Conservation (phyloP, 2,797 vertebrate species). For the Harpagifer antarcticus region DNA sequence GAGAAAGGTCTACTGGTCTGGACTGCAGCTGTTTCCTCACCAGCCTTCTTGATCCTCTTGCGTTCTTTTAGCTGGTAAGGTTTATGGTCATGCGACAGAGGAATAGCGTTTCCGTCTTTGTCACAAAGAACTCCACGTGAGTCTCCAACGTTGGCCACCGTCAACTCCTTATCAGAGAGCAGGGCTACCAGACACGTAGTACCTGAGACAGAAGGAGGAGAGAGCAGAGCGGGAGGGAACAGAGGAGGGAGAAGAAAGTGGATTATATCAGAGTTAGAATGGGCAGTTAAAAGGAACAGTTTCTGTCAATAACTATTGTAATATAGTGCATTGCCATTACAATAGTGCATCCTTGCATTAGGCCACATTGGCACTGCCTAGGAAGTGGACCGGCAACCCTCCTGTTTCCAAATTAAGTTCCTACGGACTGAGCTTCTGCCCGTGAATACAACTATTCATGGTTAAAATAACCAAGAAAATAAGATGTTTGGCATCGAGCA, state of each 20-base stretch:
- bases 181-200: constrained; percentile 95
- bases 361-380: too few relatives aligned
- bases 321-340: background rate
- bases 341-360: too few relatives aligned
- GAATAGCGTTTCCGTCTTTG: constrained; percentile 97
- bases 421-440: too few relatives aligned
- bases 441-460: background rate
- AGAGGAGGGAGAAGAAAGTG: background rate
- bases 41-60: constrained; percentile 98
- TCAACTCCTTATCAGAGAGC: constrained; percentile 94
- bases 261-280: background rate
- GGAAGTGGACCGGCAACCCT: too few relatives aligned
- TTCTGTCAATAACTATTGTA: background rate
- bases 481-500: background rate
- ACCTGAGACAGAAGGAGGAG: constrained; percentile 57
- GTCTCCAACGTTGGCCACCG: constrained; percentile 97
- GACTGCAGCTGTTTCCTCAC: constrained; percentile 81
- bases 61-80: constrained; percentile 99
- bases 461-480: background rate
- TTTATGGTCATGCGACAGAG: constrained; percentile 99
- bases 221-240: background rate
- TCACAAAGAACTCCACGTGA: constrained; percentile 96
- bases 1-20: background rate
- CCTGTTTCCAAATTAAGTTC: too few relatives aligned
- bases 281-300: too few relatives aligned